phyloP scores from a whole-genome alignment of 2,888 invertebrate genomes.

The Brachynemurus nebulosus region DNA sequence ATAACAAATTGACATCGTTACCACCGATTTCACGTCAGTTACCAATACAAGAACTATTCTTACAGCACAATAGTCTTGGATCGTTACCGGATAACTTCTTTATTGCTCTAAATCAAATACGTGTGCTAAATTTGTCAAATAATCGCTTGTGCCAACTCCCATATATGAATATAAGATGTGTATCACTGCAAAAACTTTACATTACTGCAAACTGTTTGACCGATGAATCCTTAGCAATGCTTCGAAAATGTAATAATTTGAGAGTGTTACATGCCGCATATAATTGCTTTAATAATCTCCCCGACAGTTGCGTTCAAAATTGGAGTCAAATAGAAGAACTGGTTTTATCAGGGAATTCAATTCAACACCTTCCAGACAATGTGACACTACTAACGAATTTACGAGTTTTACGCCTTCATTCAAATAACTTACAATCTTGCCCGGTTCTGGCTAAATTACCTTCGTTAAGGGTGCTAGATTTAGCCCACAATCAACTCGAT shows the following conservation, averaged over 20 bases:
- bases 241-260: slow-evolving; percentile 49
- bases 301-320: slow-evolving; percentile 57
- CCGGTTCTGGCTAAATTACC: slow-evolving; percentile 63
- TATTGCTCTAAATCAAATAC: slow-evolving; percentile 46
- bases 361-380: slow-evolving; percentile 61
- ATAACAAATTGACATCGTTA: slow-evolving; percentile 59
- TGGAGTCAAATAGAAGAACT: slow-evolving; percentile 73
- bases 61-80: slow-evolving; percentile 67
- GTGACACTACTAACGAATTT: slow-evolving; percentile 57
- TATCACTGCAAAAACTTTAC: slow-evolving; percentile 51
- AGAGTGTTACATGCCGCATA: slow-evolving; percentile 64
- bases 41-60: slow-evolving; percentile 53
- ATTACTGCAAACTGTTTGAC: slow-evolving; percentile 64
- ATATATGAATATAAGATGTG: slow-evolving; percentile 34
- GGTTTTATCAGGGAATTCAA: slow-evolving; percentile 66
- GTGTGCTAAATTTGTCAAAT: slow-evolving; percentile 62
- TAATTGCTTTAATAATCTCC: slow-evolving; percentile 58
- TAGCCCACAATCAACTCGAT: slow-evolving; percentile 75
- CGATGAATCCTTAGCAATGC: slow-evolving; percentile 49
- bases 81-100: slow-evolving; percentile 65
- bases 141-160: slow-evolving; percentile 61
- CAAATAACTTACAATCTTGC: slow-evolving; percentile 60
- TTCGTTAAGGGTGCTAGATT: slow-evolving; percentile 63
- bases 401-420: slow-evolving; percentile 64
- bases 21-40: slow-evolving; percentile 54